Percentiles rank a stretch among this genome's conserved stretches.
These are phyloP conservation scores for Zootoca vivipara DNA, from an alignment of 2,113 vertebrate species.

Conservation along the genomic window DNA sequence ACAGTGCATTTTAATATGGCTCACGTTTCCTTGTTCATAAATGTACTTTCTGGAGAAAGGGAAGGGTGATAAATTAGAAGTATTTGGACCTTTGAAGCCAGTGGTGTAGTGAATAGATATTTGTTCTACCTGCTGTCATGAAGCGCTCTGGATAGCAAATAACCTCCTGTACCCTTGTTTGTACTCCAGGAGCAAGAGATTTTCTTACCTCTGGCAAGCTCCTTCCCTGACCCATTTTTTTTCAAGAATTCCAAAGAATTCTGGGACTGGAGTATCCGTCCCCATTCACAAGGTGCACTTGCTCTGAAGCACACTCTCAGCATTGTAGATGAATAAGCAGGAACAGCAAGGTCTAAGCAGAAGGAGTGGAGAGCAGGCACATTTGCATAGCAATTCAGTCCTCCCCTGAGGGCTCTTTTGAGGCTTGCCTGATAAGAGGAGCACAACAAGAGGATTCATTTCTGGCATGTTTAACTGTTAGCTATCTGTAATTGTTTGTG, in stretches of 20 bases:
- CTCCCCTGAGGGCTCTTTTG: no score
- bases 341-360: neutral
- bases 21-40: constrained; percentile 9
- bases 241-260: neutral
- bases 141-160: neutral
- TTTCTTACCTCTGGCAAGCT: neutral
- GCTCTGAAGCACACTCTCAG: neutral
- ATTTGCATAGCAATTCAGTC: neutral
- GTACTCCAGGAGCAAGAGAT: neutral
- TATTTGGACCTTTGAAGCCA: neutral
- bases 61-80: neutral
- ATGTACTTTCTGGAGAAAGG: neutral
- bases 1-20: constrained; percentile 23
- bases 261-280: neutral
- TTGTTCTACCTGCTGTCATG: neutral
- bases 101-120: neutral
- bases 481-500: neutral
- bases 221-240: neutral
- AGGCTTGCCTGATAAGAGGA: no score
- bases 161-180: neutral
- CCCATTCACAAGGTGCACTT: neutral
- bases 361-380: neutral
- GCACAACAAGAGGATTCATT: no score
- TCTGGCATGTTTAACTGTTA: neutral
- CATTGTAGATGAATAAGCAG: neutral